Conservation (phyloP, 2,797 vertebrate species). For the Graptemys geographica region DNA sequence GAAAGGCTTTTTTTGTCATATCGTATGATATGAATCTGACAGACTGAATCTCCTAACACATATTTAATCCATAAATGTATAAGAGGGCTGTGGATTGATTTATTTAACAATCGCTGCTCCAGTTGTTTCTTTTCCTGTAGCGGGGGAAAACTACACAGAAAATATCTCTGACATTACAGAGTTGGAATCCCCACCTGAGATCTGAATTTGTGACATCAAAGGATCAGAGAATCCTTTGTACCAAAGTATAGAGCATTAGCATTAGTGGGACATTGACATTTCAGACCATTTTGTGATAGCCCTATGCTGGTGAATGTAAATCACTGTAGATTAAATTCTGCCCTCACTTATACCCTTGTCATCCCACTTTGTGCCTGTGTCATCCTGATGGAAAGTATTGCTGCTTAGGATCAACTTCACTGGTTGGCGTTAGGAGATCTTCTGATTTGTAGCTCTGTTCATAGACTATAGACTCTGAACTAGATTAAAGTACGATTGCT, state of each 20-base stretch:
- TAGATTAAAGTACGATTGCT: background rate
- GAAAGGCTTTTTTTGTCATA: conserved; percentile 24
- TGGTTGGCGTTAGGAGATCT: background rate
- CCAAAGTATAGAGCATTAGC: background rate
- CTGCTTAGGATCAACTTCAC: conserved; percentile 2
- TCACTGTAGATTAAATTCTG: background rate
- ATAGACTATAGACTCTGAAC: background rate
- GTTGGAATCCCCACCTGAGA: background rate
- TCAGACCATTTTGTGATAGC: background rate
- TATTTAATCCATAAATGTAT: conserved; percentile 44
- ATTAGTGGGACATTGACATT: background rate
- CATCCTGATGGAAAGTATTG: background rate
- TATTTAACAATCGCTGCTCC: conserved; percentile 60
- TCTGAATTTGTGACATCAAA: conserved; percentile 39
- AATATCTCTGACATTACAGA: conserved; percentile 24
- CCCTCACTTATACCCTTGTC: background rate
- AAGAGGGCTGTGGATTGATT: background rate
- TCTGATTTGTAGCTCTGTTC: conserved; percentile 12
- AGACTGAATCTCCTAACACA: conserved; percentile 25
- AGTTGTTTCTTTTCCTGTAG: conserved; percentile 48
- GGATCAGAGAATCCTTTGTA: conserved; percentile 40
- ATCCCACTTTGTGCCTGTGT: background rate
- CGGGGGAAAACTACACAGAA: background rate
- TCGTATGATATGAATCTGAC: conserved; percentile 20
- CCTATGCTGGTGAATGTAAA: background rate